Evolutionary conservation across 2,888 invertebrate genomes (phyloP).

Genomic region (Sclerodermus sp.): DNA sequence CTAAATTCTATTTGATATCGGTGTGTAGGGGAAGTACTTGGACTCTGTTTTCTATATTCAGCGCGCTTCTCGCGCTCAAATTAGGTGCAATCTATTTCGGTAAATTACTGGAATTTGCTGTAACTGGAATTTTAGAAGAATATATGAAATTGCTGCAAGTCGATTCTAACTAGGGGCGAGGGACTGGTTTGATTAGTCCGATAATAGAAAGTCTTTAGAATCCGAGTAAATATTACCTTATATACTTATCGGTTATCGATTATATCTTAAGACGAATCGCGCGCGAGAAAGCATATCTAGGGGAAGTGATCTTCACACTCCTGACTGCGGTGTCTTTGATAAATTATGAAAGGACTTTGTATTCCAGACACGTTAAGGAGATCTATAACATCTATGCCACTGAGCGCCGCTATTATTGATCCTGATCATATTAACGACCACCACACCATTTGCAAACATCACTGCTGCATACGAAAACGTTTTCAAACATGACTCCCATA

Average conservation of each 20-base stretch:
- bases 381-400: conserved; percentile 21
- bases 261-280: conserved; percentile 28
- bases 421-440: conserved; percentile 25
- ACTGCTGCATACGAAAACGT: background rate
- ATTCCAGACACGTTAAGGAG: conserved; percentile 26
- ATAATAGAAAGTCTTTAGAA: conserved; percentile 3
- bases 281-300: conserved; percentile 1
- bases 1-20: no score
- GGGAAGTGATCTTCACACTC: background rate
- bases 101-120: no score
- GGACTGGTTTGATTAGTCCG: no score
- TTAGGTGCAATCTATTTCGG: no score
- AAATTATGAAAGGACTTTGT: conserved; percentile 36
- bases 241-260: conserved; percentile 39
- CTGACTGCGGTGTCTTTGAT: conserved; percentile 16
- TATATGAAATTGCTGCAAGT: no score
- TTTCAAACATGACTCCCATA: background rate
- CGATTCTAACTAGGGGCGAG: no score
- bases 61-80: no score
- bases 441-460: background rate
- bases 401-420: conserved; percentile 27
- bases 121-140: no score
- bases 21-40: no score
- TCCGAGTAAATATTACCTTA: conserved; percentile 7
- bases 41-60: no score